Evolutionary conservation across 2,888 invertebrate genomes (phyloP), one percentile per base, ranked within the genome.

Genomic region (Uloborus plumipes): DNA sequence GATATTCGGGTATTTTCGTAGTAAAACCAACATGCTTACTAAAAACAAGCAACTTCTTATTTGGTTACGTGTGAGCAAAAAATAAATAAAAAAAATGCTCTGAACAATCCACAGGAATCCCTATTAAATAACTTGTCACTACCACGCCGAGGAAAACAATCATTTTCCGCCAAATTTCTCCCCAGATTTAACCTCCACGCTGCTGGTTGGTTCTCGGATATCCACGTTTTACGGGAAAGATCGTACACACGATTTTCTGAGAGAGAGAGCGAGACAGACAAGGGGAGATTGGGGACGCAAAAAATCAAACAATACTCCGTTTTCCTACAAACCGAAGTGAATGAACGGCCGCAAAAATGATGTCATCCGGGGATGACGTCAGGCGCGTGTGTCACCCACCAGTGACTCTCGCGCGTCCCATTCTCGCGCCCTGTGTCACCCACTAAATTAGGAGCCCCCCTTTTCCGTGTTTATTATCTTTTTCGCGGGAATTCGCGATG

Each of bases 331-430:
- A 47, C 59, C 22, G 66, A 59, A 72, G 75, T 76, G 82, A 82
- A 82, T 71, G 82, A 82, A 82, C 82, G 82, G 61, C 71, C 50
- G 64, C 20, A 55, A 80, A 73, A 74, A 75, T 70, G 74, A 74
- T 74, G 74, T 80, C 70, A 80, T 53, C 47, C 31, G 4, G 47
- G 4, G 73, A 74, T 75, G 74, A 66, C 74, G 62, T 75, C 74
- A 66, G 39, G 50, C n/a, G 51, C 73, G 53, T 75, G 81, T 75
- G 70, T 75, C 74, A 74, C 67, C 53, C 55, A 55, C 18, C 16
- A 51, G 53, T 72, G 77, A 77, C 64, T 69, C 66, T 49, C 72
- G 53, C 49, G 51, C 51, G 31, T 65, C 58, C 74, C 67, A 80
- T 81, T 75, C 76, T 61, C 81, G 75, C 50, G 47, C 31, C 66